These are phyloP conservation scores for Pristionchus mayeri DNA, from an alignment of 2,888 invertebrate genomes.

Conservation along the genomic window DNA sequence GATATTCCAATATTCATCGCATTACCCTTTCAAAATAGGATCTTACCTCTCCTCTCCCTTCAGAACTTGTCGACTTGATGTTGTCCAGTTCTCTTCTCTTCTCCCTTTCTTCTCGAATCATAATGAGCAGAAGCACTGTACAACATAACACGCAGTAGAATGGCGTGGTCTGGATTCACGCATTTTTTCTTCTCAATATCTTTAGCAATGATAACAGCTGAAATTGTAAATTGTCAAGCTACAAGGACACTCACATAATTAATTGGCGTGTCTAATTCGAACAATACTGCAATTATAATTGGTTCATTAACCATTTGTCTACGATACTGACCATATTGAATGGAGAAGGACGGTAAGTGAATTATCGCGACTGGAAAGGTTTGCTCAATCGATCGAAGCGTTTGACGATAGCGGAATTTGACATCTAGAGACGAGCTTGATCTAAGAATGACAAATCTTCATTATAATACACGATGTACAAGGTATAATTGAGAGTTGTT, in stretches of 20 bases:
- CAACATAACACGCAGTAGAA: slow-evolving; percentile 29
- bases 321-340: background rate
- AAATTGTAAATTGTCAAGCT: no score
- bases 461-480: background rate
- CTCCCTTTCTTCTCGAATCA: background rate
- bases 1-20: no score
- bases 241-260: background rate
- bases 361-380: background rate
- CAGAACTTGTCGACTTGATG: background rate
- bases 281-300: background rate
- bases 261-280: background rate
- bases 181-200: no score
- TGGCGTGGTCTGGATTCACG: background rate
- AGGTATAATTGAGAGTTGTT: no score
- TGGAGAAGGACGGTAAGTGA: background rate
- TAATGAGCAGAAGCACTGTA: background rate
- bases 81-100: background rate
- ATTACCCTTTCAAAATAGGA: background rate
- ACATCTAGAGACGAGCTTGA: background rate
- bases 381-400: background rate
- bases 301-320: background rate
- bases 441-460: background rate
- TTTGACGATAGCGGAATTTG: slow-evolving; percentile 13
- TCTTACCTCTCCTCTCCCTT: background rate
- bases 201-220: no score